Evolutionary conservation across 2,888 invertebrate species (phyloP).

Genomic region (Argyresthia goedartella): DNA sequence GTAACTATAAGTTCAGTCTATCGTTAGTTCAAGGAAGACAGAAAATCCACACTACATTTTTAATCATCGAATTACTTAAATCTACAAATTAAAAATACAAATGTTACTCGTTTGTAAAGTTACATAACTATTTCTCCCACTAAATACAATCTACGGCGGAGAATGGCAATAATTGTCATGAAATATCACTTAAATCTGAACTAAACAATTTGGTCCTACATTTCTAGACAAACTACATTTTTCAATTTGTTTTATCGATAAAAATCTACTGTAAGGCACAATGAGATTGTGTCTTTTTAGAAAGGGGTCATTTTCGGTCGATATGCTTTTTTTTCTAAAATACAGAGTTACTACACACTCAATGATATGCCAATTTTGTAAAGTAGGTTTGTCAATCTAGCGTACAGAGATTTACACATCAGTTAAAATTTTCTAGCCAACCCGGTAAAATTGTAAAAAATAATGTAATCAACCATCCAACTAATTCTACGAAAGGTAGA

Average conservation of each 20-base stretch:
- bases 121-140: not conserved
- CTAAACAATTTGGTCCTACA: slow-evolving; percentile 2
- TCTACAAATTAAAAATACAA: not conserved
- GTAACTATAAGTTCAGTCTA: slow-evolving; percentile 48
- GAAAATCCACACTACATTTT: not conserved
- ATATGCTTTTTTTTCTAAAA: too few relatives aligned
- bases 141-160: not conserved
- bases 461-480: not conserved
- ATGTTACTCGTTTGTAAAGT: too few relatives aligned
- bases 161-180: not conserved
- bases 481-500: not conserved
- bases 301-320: slow-evolving; percentile 31
- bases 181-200: not conserved
- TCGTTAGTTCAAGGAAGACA: slow-evolving; percentile 52
- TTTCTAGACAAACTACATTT: slow-evolving; percentile 1
- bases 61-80: not conserved
- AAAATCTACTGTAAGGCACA: slow-evolving; percentile 57
- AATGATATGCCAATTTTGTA: too few relatives aligned
- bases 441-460: not conserved
- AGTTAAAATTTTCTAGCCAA: too few relatives aligned
- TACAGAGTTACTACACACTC: too few relatives aligned
- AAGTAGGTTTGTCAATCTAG: too few relatives aligned
- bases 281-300: slow-evolving; percentile 52
- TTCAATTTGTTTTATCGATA: slow-evolving; percentile 17
- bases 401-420: too few relatives aligned